Conservation (phyloP, 2,888 invertebrate species). For the Synanthedon formicaeformis region DNA sequence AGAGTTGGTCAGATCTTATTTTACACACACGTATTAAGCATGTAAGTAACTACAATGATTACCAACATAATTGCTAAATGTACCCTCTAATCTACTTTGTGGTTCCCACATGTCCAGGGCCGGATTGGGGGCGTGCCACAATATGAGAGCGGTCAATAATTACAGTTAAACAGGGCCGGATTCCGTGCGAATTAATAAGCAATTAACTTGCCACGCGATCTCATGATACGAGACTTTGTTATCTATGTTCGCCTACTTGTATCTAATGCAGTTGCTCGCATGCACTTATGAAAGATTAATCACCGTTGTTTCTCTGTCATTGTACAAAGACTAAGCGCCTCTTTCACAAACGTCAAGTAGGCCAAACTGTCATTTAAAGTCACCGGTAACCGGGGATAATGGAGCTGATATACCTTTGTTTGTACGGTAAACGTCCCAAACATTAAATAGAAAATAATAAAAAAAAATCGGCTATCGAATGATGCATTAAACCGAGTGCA, state of each 20-base stretch:
- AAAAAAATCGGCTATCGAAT: too few relatives aligned
- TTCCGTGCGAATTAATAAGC: slow-evolving; percentile 33
- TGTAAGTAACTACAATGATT: neutral
- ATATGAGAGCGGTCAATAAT: slow-evolving; percentile 23
- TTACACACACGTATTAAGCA: too few relatives aligned
- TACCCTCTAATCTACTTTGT: neutral
- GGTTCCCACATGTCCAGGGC: slow-evolving; percentile 3
- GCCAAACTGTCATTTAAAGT: too few relatives aligned
- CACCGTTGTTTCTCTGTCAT: neutral
- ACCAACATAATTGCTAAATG: neutral
- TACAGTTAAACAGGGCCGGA: slow-evolving; percentile 25
- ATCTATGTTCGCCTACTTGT: neutral
- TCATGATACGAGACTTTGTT: slow-evolving; percentile 4
- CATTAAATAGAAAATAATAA: too few relatives aligned
- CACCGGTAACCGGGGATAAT: too few relatives aligned
- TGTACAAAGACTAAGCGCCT: too few relatives aligned
- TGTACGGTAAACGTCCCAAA: too few relatives aligned
- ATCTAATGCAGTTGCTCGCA: neutral
- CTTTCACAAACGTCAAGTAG: too few relatives aligned
- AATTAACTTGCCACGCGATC: slow-evolving; percentile 35
- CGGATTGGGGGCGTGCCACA: slow-evolving; percentile 12
- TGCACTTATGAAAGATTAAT: neutral
- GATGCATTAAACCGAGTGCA: too few relatives aligned
- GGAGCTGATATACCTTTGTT: too few relatives aligned
- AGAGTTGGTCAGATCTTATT: too few relatives aligned